These are phyloP conservation scores for Agonum fuliginosum DNA, from an alignment of 2,888 invertebrate genomes.

Conservation along the genomic window DNA sequence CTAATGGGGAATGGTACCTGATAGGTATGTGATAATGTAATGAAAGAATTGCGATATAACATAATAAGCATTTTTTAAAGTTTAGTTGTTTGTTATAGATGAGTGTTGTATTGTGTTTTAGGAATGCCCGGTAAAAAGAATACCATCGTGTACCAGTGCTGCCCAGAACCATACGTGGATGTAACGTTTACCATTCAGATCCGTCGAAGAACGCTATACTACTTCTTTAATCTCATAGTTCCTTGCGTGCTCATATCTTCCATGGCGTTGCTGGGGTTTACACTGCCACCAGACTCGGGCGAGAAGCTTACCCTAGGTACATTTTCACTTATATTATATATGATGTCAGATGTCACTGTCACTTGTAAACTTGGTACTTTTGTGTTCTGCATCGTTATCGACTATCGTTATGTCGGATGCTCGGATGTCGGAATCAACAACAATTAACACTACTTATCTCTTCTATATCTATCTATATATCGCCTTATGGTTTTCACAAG, in stretches of 20 bases:
- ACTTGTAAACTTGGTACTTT: too few relatives aligned
- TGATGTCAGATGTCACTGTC: conserved; percentile 33
- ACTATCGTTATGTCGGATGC: too few relatives aligned
- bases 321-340: conserved; percentile 66
- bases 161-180: conserved; percentile 95
- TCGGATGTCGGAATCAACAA: too few relatives aligned
- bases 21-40: conserved; percentile 83
- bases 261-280: conserved; percentile 98
- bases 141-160: conserved; percentile 93
- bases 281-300: conserved; percentile 97
- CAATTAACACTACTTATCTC: too few relatives aligned
- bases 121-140: conserved; percentile 95
- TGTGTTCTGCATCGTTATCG: too few relatives aligned
- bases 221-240: conserved; percentile 99
- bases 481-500: too few relatives aligned
- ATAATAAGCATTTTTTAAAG: background rate
- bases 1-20: conserved; percentile 99
- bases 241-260: conserved; percentile 99
- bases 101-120: conserved; percentile 70
- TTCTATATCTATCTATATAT: too few relatives aligned
- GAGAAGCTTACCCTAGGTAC: conserved; percentile 96
- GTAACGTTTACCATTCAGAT: conserved; percentile 98
- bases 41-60: background rate
- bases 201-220: conserved; percentile 96
- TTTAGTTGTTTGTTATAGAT: too few relatives aligned